Evolutionary conservation across 2,888 invertebrate genomes (phyloP).

Genomic region (Drosophila helvetica): DNA sequence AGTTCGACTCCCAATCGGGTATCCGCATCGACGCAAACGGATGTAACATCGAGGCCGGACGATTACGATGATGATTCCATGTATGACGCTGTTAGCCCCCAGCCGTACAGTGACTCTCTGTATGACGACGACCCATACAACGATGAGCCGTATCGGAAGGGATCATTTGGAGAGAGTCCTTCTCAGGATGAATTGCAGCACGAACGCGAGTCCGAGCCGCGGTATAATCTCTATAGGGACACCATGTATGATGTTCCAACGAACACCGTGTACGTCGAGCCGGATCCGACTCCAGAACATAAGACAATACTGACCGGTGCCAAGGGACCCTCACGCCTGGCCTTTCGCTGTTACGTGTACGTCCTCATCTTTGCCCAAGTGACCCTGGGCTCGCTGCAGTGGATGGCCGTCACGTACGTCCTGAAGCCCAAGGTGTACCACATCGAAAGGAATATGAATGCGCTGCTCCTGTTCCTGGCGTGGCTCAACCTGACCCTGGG

Average conservation of each 20-base stretch:
- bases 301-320: neutral
- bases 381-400: slow-evolving; percentile 46
- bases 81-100: neutral
- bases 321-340: neutral
- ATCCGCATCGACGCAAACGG: neutral
- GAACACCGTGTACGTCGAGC: neutral
- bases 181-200: neutral
- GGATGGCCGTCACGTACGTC: slow-evolving; percentile 52
- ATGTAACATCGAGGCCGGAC: neutral
- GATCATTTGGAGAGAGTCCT: neutral
- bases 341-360: slow-evolving; percentile 47
- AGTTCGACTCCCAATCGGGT: slow-evolving; percentile 15
- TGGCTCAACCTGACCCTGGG: slow-evolving; percentile 51
- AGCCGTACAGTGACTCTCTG: fast-evolving
- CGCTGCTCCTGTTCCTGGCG: slow-evolving; percentile 49
- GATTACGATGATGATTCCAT: neutral
- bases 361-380: slow-evolving; percentile 46
- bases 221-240: neutral
- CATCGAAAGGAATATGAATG: slow-evolving; percentile 40
- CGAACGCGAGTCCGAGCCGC: too few species aligned
- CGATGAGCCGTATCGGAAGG: neutral
- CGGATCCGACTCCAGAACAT: neutral
- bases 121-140: neutral
- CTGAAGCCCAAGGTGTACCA: slow-evolving; percentile 29
- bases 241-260: neutral